Evolutionary conservation across 2,797 vertebrate species (phyloP), one percentile per base, ranked within the genome.

Genomic region (Poeciliopsis presidionis): DNA sequence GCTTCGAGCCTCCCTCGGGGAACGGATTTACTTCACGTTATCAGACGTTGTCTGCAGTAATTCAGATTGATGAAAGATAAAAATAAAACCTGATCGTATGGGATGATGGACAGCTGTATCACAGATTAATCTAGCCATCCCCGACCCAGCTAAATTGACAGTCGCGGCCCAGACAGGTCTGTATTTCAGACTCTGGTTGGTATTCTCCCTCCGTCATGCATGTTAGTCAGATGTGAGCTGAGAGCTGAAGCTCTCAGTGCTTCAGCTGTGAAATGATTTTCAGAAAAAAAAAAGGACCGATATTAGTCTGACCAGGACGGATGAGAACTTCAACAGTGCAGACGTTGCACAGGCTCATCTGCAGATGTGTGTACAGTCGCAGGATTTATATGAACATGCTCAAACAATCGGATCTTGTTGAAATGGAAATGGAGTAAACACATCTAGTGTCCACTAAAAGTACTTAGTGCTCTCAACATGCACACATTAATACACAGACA

Each of bases 21-120:
- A 76, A 76, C 70, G 84, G 90, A 87, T 91, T 88, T 86, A 74
- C 87, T 84, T 79, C 75, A 74, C 86, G 85, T 89, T 92, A 91
- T 91, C 91, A 86, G 88, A 55, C 43, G 46, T 30, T 59, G 57
- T 88, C 88, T 90, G 89, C 86, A 78, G 88, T 93, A 93, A 92
- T 93, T 91, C 88, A 88, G 91, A 92, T 91, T 92, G 90, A 94
- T 94, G 89, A 91, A 81, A 88, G 91, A 95, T 95, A 92, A 90
- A 87, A 87, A 87, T 86, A 87, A 69, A 22, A 36, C 33, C 76
- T 85, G 92, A 94, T 94, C 88, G 88, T 89, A 78, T 78, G 80
- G 90, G 88, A 87, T 94, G 94, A 95, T 91, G 86, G 92, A 92
- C 92, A 93, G 92, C 91, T 92, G 92, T 90, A 89, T 93, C 87